Evolutionary conservation across 2,113 vertebrate species (phyloP).

Genomic region (Muscicapa adusta): DNA sequence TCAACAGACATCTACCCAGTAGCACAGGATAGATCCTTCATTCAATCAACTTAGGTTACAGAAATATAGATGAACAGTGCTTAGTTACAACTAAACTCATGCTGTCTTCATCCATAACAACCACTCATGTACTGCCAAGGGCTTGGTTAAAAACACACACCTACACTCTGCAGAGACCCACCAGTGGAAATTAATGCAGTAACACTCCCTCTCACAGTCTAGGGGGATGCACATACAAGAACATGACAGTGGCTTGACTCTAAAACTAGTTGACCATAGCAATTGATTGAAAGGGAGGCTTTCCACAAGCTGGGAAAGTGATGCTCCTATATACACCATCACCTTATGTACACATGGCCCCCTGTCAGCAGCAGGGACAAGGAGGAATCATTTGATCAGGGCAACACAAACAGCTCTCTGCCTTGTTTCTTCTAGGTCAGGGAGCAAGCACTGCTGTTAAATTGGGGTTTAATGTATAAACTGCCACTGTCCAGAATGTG

Average conservation of each 20-base stretch:
- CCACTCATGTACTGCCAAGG: not conserved
- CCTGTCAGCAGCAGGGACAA: not conserved
- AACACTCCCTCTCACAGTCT: not conserved
- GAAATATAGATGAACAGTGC: not conserved
- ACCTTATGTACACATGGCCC: not conserved
- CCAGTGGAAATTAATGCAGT: fast-evolving
- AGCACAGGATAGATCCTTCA: not conserved
- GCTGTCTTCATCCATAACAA: not conserved
- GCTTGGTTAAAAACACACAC: not conserved
- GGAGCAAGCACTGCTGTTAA: not conserved
- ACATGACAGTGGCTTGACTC: not conserved
- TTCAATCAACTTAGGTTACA: not conserved
- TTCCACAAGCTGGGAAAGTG: not conserved
- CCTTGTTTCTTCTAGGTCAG: not conserved
- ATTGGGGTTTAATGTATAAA: not conserved
- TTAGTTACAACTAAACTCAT: not conserved
- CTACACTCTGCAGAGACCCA: not conserved
- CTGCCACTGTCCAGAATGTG: not conserved
- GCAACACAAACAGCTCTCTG: not conserved
- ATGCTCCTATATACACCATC: not conserved
- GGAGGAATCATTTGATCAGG: not conserved
- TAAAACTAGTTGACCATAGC: not conserved
- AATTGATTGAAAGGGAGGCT: not conserved
- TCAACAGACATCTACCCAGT: not conserved
- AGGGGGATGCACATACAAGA: not conserved